Conservation (phyloP, 2,888 invertebrate species). For the Cynaeus angustus region DNA sequence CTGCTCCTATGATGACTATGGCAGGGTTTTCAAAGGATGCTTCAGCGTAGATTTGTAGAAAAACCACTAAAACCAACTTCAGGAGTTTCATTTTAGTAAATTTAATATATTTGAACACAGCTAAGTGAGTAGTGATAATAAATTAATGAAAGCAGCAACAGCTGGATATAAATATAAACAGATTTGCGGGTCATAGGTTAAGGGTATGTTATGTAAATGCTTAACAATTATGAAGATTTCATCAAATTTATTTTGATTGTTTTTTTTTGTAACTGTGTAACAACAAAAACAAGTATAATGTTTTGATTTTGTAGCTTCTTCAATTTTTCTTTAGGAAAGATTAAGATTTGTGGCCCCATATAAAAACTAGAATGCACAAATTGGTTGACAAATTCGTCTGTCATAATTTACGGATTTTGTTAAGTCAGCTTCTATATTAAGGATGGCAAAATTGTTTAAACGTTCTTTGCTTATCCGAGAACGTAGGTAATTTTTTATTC, state of each 20-base stretch:
- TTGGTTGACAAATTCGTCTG: too few species aligned
- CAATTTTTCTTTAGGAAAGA: too few species aligned
- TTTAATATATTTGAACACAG: neutral
- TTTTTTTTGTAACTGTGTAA: neutral
- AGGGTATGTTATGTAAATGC: slow-evolving; percentile 32
- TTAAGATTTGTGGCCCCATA: too few species aligned
- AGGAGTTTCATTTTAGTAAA: slow-evolving; percentile 35
- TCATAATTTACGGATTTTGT: too few species aligned
- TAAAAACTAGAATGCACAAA: too few species aligned
- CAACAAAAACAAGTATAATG: too few species aligned
- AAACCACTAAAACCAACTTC: slow-evolving; percentile 30
- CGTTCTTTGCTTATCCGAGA: too few species aligned
- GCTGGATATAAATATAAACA: slow-evolving; percentile 14
- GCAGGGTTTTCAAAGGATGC: slow-evolving; percentile 12
- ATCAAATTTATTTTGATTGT: neutral
- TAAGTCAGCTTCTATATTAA: too few species aligned
- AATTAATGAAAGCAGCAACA: neutral
- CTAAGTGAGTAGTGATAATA: slow-evolving; percentile 11
- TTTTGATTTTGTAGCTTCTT: too few species aligned
- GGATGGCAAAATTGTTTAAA: too few species aligned
- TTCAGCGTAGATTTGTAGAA: slow-evolving; percentile 38
- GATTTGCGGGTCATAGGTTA: slow-evolving; percentile 29
- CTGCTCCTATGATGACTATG: slow-evolving; percentile 74
- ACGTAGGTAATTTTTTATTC: too few species aligned
- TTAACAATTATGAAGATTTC: neutral